Evolutionary conservation across 2,888 invertebrate species (phyloP).

Genomic region (Drosophila tanythrix): DNA sequence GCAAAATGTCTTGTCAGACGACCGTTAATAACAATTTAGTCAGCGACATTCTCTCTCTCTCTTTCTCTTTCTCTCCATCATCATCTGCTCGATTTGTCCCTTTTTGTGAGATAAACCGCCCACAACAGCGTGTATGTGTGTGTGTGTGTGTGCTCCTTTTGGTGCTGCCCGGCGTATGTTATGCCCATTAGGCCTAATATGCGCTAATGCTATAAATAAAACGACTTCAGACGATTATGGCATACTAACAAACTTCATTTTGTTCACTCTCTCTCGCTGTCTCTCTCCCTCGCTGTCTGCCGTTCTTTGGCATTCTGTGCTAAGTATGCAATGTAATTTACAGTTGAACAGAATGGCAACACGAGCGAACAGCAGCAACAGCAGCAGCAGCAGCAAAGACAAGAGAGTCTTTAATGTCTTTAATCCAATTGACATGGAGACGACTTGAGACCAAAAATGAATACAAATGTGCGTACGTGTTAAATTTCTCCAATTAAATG

Average conservation of each 20-base stretch:
- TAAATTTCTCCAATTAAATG: constrained; percentile 83
- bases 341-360: constrained; percentile 61
- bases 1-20: constrained; percentile 25
- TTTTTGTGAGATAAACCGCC: constrained; percentile 3
- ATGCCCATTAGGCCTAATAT: constrained; percentile 77
- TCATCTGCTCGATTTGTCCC: constrained; percentile 12
- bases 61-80: neutral
- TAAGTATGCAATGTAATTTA: constrained; percentile 70
- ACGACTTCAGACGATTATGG: constrained; percentile 75
- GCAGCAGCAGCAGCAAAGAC: constrained; percentile 9
- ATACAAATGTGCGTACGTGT: constrained; percentile 84
- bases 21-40: constrained; percentile 64
- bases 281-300: constrained; percentile 9
- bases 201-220: constrained; percentile 77
- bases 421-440: constrained; percentile 71
- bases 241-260: constrained; percentile 72
- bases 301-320: constrained; percentile 31
- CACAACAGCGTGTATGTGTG: neutral
- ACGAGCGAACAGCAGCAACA: neutral
- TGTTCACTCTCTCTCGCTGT: constrained; percentile 20
- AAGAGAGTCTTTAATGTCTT: constrained; percentile 70
- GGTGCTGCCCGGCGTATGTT: constrained; percentile 56
- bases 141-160: constrained; percentile 17
- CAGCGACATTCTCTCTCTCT: neutral
- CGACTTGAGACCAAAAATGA: constrained; percentile 74